These are phyloP conservation scores for Drosophila willistoni DNA, from an alignment of 1,140 invertebrate species.

Conservation along the genomic window DNA sequence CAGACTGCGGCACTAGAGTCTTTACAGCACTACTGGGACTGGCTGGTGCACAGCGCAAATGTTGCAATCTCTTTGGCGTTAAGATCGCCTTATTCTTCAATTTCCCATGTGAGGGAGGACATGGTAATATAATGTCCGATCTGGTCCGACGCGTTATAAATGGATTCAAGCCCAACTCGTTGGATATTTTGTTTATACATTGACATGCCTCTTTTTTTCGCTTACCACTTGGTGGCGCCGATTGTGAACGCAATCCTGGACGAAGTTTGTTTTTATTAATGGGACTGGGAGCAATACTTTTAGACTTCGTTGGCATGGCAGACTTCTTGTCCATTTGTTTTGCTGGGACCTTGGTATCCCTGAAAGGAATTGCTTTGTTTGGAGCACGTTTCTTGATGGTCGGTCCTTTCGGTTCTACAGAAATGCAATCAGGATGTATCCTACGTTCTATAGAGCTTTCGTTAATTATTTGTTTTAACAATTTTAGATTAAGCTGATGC, in stretches of 20 bases:
- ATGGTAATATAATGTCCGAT: neutral
- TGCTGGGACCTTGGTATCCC: no score
- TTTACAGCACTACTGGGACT: neutral
- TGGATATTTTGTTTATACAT: neutral
- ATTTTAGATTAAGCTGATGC: neutral
- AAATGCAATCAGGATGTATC: no score
- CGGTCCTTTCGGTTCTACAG: no score
- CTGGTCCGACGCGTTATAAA: neutral
- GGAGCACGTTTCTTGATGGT: no score
- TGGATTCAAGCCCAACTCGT: neutral
- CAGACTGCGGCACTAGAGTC: neutral
- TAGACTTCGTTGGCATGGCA: no score
- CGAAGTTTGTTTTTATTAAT: no score
- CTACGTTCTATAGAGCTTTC: no score
- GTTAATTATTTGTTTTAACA: neutral
- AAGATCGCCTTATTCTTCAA: neutral
- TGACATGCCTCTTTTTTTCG: neutral
- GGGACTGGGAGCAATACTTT: no score
- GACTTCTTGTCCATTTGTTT: no score
- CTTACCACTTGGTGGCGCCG: neutral
- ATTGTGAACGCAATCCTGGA: neutral
- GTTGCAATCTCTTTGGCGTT: neutral
- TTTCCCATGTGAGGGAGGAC: neutral
- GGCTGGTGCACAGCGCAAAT: neutral
- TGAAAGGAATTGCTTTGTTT: no score